phyloP scores from a whole-genome alignment of 1,140 invertebrate genomes.

The Muscidifurax raptorellus region DNA sequence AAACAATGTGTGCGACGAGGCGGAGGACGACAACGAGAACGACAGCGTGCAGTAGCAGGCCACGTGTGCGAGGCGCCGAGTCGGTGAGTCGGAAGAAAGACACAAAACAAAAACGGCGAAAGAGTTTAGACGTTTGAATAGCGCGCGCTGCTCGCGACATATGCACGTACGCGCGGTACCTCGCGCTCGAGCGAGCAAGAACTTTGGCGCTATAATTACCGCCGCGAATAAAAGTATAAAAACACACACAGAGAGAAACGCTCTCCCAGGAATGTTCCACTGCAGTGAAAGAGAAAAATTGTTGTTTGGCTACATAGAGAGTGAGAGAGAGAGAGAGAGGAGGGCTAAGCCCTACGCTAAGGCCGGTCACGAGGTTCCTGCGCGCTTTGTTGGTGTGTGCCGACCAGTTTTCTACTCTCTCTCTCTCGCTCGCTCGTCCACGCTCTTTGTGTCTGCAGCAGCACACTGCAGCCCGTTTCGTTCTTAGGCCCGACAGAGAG shows the following conservation, averaged over 20 bases:
- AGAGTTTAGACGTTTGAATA: slow-evolving; percentile 2
- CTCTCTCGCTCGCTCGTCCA: slow-evolving; percentile 3
- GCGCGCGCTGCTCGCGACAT: background rate
- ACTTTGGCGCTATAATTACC: slow-evolving; percentile 69
- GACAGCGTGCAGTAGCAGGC: slow-evolving; percentile 48
- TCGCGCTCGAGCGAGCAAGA: slow-evolving; percentile 27
- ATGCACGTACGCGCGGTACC: background rate
- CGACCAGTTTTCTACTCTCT: slow-evolving; percentile 68
- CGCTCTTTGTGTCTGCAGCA: background rate
- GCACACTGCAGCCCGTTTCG: background rate
- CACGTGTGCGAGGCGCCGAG: slow-evolving; percentile 35
- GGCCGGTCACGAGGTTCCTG: slow-evolving; percentile 8
- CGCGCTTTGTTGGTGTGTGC: slow-evolving; percentile 39
- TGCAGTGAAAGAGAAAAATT: background rate
- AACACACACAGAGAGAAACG: background rate
- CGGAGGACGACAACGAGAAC: slow-evolving; percentile 63
- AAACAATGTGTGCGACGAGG: slow-evolving; percentile 61
- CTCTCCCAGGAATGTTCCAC: background rate
- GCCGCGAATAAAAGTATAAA: background rate
- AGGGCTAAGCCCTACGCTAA: slow-evolving; percentile 54
- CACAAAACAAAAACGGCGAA: background rate
- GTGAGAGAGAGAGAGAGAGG: slow-evolving; percentile 55
- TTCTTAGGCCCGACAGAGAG: background rate
- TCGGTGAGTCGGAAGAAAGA: background rate
- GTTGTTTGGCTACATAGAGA: background rate